Conservation (phyloP, 2,113 vertebrate species). For the Puntigrus tetrazona region DNA sequence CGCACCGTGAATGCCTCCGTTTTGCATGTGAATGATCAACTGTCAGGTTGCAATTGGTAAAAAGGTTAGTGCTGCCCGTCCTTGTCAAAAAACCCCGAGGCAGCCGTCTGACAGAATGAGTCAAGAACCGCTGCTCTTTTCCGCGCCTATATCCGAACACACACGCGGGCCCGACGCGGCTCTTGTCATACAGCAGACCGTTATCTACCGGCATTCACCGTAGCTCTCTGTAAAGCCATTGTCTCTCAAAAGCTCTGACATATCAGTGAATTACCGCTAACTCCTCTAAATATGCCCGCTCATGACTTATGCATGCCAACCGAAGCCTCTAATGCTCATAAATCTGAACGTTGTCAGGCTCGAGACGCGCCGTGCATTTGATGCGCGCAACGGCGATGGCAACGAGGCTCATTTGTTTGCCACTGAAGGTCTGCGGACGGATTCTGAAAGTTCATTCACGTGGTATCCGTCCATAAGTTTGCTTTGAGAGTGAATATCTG, state of each 20-base stretch:
- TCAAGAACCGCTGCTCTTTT: slow-evolving; percentile 31
- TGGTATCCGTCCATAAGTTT: not conserved
- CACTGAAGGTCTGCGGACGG: slow-evolving; percentile 33
- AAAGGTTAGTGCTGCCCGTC: slow-evolving; percentile 54
- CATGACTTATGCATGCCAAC: slow-evolving; percentile 60
- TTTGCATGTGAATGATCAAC: slow-evolving; percentile 62
- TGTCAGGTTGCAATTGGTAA: slow-evolving; percentile 48
- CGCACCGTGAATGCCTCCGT: slow-evolving; percentile 44
- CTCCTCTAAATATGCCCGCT: slow-evolving; percentile 50
- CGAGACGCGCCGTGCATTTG: slow-evolving; percentile 46
- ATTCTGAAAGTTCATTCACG: not conserved
- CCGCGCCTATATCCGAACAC: slow-evolving; percentile 26
- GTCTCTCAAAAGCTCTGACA: slow-evolving; percentile 44
- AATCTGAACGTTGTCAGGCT: slow-evolving; percentile 54
- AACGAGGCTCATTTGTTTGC: slow-evolving; percentile 49
- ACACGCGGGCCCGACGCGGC: not conserved
- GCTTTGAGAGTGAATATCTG: slow-evolving; percentile 1
- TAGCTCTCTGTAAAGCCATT: slow-evolving; percentile 43
- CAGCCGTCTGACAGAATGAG: slow-evolving; percentile 40
- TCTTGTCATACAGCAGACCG: slow-evolving; percentile 43
- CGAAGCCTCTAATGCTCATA: slow-evolving; percentile 56
- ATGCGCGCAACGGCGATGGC: slow-evolving; percentile 45
- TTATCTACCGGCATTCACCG: slow-evolving; percentile 49
- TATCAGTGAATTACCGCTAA: slow-evolving; percentile 51
- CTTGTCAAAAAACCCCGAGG: slow-evolving; percentile 47